Conservation (phyloP, 2,797 vertebrate species). For the Taeniopygia guttata region DNA sequence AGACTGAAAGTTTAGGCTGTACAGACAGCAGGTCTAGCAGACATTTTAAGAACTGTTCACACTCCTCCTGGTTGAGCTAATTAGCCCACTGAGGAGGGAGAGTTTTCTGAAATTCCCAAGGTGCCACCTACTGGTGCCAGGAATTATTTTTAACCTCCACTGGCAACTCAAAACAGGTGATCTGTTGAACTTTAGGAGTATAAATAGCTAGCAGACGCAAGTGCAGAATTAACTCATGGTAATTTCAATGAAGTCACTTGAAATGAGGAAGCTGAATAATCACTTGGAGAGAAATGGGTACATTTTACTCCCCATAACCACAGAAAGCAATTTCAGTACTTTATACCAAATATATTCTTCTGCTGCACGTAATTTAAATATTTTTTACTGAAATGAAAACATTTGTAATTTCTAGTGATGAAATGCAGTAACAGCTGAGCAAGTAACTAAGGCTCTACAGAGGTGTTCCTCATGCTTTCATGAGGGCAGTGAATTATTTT, state of each 20-base stretch:
- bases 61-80: not conserved
- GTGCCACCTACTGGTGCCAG: conserved; percentile 35
- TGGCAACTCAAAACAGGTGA: not conserved
- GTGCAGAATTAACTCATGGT: not conserved
- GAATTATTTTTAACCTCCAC: conserved; percentile 24
- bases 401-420: not conserved
- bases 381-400: not conserved
- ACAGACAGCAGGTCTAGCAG: not conserved
- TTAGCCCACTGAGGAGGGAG: not conserved
- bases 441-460: not conserved
- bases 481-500: not conserved
- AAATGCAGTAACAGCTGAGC: not conserved
- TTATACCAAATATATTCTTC: not conserved
- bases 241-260: not conserved
- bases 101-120: conserved; percentile 14
- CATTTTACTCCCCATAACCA: not conserved
- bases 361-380: not conserved
- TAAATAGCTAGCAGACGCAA: not conserved
- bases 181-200: not conserved
- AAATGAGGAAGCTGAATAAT: not conserved
- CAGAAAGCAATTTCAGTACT: not conserved
- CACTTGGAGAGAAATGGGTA: not conserved
- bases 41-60: not conserved
- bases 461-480: not conserved
- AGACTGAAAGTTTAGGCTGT: not conserved